phyloP scores from a whole-genome alignment of 2,888 invertebrate species.

The Apotomis betuletana region DNA sequence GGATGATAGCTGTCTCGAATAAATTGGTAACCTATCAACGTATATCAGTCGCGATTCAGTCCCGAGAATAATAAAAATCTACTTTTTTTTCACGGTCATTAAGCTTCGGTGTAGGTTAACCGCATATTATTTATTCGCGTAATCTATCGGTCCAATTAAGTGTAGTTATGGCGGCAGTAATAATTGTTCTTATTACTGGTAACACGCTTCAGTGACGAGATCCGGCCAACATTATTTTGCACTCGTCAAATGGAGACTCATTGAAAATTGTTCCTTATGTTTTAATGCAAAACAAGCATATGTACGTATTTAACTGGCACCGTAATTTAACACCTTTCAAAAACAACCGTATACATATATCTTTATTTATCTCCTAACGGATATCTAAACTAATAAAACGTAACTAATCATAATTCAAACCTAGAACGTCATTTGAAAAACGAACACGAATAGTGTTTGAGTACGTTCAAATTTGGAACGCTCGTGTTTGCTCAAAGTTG shows the following conservation, averaged over 20 bases:
- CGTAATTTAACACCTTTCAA: slow-evolving; percentile 4
- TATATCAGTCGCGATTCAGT: slow-evolving; percentile 54
- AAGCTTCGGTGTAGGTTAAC: slow-evolving; percentile 59
- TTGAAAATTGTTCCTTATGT: slow-evolving; percentile 25
- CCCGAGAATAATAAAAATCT: slow-evolving; percentile 42
- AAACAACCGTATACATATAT: background rate
- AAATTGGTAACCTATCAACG: slow-evolving; percentile 67
- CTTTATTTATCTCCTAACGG: background rate
- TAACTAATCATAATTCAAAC: background rate
- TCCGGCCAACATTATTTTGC: slow-evolving; percentile 30
- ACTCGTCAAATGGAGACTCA: slow-evolving; percentile 12
- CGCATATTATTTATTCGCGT: slow-evolving; percentile 68
- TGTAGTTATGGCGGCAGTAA: slow-evolving; percentile 65
- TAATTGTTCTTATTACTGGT: slow-evolving; percentile 67
- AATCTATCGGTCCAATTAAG: slow-evolving; percentile 74
- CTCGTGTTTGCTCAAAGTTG: slow-evolving; percentile 75
- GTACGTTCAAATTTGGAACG: slow-evolving; percentile 37
- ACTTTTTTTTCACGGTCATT: slow-evolving; percentile 60
- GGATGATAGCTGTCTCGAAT: slow-evolving; percentile 51
- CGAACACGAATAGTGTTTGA: slow-evolving; percentile 24
- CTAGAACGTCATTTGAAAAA: slow-evolving; percentile 29
- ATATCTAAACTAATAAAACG: slow-evolving; percentile 1
- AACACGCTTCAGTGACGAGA: slow-evolving; percentile 67
- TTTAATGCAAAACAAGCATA: background rate
- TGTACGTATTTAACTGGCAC: background rate